Evolutionary conservation across 2,113 vertebrate species (phyloP), one percentile per base, ranked within the genome.

Genomic region (Arizona elegans): DNA sequence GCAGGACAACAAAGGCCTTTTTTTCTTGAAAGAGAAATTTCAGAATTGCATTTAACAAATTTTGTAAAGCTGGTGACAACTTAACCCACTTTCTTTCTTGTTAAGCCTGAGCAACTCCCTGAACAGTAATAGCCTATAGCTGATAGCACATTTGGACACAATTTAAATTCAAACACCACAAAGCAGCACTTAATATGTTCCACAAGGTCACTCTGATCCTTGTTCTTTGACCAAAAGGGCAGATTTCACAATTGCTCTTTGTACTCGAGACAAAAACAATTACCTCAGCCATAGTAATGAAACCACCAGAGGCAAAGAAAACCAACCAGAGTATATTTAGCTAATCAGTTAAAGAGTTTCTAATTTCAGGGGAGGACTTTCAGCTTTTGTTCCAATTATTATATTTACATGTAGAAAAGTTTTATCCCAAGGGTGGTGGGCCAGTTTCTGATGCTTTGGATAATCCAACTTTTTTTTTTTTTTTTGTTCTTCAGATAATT

Each of bases 141-240:
- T 88, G 47, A 92, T 94, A 92, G 58, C 89, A 70, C 58, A 81
- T 88, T 91, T 91, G 29, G 75, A 70, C 26, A 94, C 6, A 54
- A 81, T 19, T 88, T 0, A 8, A 95, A 93, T 3, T 93, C 90
- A 93, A 91, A 56, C n/a, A 50, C 47, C 91, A 91, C 93, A 89
- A 92, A 92, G 88, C 92, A 94, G 92, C 93, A 23, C 70, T 0
- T 47, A 54, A 33, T 89, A 38, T 93, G 94, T 92, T 93, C n/a
- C 92, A 56, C 65, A 87, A 88, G 55, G 43, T 43, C 53, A 38
- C 54, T 50, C 89, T n/a, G 56, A 43, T 13, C 19, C 3, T 0
- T 75, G 29, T 4, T 43, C 54, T 56, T 29, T 5, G 17, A 24
- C 29, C 29, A 6, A 2, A 23, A 19, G 13, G 21, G 0, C 26